Evolutionary conservation across 2,888 invertebrate genomes (phyloP), one percentile per base, ranked within the genome.

Genomic region (Drosophila anceps): DNA sequence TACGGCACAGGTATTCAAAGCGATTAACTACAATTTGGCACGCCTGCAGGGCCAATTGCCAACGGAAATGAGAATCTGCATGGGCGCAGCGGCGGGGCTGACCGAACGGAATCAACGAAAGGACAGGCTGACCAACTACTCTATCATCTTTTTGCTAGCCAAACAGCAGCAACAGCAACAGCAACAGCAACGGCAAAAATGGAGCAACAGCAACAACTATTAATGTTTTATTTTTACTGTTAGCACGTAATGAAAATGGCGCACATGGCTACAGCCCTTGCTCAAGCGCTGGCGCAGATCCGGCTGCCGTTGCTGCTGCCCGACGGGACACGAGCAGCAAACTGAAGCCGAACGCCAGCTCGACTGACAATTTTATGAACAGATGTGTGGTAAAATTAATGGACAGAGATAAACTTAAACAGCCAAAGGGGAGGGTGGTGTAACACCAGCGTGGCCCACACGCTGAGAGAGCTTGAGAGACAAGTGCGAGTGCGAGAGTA

Each of bases 291-390:
- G 53, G n/a, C 41, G 12, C 46, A 24, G 50, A 33, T 50, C 53
- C 41, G 27, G 39, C 44, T n/a, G 58, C 53, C 33, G 71, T 35
- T 55, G 69, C 29, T 46, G 78, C 69, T 70, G 64, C 37, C 72
- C 77, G 77, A 77, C 39, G 61, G 53, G 58, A 64, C 67, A 77
- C 90, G 90, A 77, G 70, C 75, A 61, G 55, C 73, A 44, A 69
- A 89, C 88, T 88, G 87, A 90, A 76, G 77, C 85, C 86, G 90
- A 86, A 60, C 72, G 70, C 43, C 82, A 80, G 81, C 70, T 79
- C 83, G 88, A 74, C 88, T 76, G 86, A 88, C 88, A 88, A 90
- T 86, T 90, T 86, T 86, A 89, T 86, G 91, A 86, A 86, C 86
- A 86, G 86, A 86, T 86, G 86, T 86, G 86, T 74, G 91, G 86